These are phyloP conservation scores for Drosophila yooni DNA, from an alignment of 2,888 invertebrate genomes.

Conservation along the genomic window DNA sequence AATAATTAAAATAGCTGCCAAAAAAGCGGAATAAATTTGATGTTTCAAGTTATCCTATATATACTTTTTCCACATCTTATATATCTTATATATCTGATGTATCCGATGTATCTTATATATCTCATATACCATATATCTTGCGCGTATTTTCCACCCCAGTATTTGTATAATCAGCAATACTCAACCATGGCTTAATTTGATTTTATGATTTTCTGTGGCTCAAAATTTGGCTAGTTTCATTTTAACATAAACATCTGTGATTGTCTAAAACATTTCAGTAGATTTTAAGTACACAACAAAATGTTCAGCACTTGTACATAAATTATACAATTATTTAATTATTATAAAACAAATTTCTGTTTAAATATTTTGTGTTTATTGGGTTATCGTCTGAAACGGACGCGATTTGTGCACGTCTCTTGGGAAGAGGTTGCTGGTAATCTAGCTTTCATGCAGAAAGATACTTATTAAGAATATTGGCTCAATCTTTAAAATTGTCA, in stretches of 20 bases:
- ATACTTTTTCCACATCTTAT: background rate
- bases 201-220: slow-evolving; percentile 19
- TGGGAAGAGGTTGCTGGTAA: background rate
- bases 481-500: background rate
- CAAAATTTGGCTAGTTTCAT: slow-evolving; percentile 29
- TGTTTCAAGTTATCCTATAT: background rate
- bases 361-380: background rate
- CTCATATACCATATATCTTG: background rate
- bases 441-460: background rate
- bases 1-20: background rate
- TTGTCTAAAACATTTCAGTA: slow-evolving; percentile 55
- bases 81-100: background rate
- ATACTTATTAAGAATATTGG: background rate
- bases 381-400: background rate
- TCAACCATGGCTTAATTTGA: background rate
- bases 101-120: background rate
- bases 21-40: background rate
- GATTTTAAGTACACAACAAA: slow-evolving; percentile 23
- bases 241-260: slow-evolving; percentile 51
- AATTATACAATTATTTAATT: slow-evolving; percentile 19
- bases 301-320: slow-evolving; percentile 34
- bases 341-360: background rate
- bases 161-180: slow-evolving; percentile 20
- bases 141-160: slow-evolving; percentile 6
- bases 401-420: background rate